These are phyloP conservation scores for Agapornis canus DNA, from an alignment of 2,797 vertebrate genomes.

Conservation along the genomic window DNA sequence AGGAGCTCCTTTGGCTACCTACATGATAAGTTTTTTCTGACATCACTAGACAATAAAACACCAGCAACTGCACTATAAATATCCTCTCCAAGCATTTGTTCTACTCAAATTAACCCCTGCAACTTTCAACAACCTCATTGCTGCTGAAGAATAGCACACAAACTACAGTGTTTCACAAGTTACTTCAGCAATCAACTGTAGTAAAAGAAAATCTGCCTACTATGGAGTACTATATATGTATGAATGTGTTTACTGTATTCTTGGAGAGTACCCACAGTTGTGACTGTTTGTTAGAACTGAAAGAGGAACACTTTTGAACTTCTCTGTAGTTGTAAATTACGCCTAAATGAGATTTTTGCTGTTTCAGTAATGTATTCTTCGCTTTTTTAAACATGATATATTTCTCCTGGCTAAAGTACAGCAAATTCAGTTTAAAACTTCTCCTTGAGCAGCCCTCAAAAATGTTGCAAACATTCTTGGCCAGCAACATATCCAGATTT, in stretches of 20 bases:
- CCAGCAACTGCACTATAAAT: not conserved
- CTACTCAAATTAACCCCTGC: not conserved
- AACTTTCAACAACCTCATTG: not conserved
- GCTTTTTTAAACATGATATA: not conserved
- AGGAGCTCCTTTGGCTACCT: not conserved
- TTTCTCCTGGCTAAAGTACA: not conserved
- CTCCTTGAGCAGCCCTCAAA: not conserved
- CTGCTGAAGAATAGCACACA: not conserved
- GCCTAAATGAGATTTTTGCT: not conserved
- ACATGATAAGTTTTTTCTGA: not conserved
- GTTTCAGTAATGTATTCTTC: not conserved
- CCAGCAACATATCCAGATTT: not conserved
- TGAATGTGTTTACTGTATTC: not conserved
- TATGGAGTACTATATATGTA: fast-evolving
- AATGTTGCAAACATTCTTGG: not conserved
- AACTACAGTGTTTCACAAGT: not conserved
- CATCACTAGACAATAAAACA: not conserved
- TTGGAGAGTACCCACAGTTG: not conserved
- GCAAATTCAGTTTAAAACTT: not conserved
- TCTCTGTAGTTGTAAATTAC: not conserved
- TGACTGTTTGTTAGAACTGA: not conserved
- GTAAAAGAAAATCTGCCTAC: not conserved
- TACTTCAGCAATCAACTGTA: not conserved
- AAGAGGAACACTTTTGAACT: not conserved
- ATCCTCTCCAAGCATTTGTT: not conserved